phyloP scores from a whole-genome alignment of 1,140 invertebrate species.

The Polypedilum pembai region DNA sequence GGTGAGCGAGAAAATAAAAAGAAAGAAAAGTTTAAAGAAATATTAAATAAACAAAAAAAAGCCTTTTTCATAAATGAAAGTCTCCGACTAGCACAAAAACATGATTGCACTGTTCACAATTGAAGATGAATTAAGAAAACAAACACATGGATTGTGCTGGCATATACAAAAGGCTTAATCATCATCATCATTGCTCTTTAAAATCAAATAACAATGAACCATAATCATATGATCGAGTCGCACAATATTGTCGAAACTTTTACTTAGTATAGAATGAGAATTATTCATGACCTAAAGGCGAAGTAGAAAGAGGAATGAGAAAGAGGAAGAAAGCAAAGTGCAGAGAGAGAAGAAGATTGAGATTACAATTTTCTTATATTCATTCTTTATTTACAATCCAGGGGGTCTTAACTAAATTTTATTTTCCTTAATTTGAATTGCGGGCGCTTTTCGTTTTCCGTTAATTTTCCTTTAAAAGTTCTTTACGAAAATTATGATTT shows the following conservation, averaged over 20 bases:
- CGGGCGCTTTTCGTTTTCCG: no score
- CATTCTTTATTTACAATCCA: constrained; percentile 7
- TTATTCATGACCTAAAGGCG: constrained; percentile 10
- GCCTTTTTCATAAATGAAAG: no score
- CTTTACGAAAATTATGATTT: no score
- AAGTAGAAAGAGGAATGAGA: not conserved
- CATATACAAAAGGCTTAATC: not conserved
- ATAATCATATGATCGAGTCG: constrained; percentile 9
- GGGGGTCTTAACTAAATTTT: no score
- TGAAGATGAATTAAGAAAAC: not conserved
- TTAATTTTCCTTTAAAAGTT: no score
- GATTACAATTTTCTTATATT: not conserved
- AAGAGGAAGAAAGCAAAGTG: not conserved
- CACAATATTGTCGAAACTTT: not conserved
- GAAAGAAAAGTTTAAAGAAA: no score
- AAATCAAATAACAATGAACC: constrained; percentile 6
- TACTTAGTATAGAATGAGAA: not conserved
- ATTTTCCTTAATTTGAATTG: no score
- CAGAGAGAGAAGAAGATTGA: not conserved
- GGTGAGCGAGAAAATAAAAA: no score
- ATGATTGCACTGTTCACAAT: not conserved
- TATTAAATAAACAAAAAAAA: no score
- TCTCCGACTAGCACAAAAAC: no score
- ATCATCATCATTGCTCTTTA: not conserved
- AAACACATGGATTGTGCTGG: not conserved